Base-by-base conservation (phyloP, 2,888 invertebrate species). In the Agrypnus murinus region DNA sequence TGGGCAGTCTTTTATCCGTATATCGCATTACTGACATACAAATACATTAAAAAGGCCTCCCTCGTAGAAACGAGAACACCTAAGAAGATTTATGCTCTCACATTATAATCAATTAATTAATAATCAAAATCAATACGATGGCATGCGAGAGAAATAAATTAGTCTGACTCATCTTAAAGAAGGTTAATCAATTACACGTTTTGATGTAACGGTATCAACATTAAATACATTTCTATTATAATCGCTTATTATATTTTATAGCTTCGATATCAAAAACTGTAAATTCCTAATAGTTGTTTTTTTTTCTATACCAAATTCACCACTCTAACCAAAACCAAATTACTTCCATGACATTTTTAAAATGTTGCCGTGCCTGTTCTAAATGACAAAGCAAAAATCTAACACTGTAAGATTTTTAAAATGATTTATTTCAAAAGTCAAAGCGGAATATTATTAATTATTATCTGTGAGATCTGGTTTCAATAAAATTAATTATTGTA, bases 311-410 rank as follows among this genome's bases (percentile, higher is more conserved):
- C 25, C 5, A 50, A 53, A 67, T 64, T 43, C 48, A 63, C 60
- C 66, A 31, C n/a, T n/a, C n/a, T n/a, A n/a, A n/a, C n/a, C n/a
- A n/a, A n/a, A n/a, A n/a, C 59, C 71, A 59, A 25, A 74, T 66
- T 71, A 65, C 71, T 66, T 71, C 66, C 25, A 69, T 68, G 74
- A 67, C 74, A 72, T 69, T 74, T 65, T 66, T 57, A 46, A 71
- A 64, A 73, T 70, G 71, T 73, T 73, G 73, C 73, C 73, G 64
- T 65, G 72, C 74, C 73, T 71, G 73, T 73, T 70, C 65, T 59
- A 67, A 63, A 73, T 73, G 75, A 75, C 73, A 65, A 73, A 71
- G 75, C 75, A 69, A 65, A 25, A 70, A 73, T 75, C 71, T 71
- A 58, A 64, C 71, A 55, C 25, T 25, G 25, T 62, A 66, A 69